Evolutionary conservation across 64 coral and sea anemone species (phyloP).

Genomic region (Dendronephthya gigantea): DNA sequence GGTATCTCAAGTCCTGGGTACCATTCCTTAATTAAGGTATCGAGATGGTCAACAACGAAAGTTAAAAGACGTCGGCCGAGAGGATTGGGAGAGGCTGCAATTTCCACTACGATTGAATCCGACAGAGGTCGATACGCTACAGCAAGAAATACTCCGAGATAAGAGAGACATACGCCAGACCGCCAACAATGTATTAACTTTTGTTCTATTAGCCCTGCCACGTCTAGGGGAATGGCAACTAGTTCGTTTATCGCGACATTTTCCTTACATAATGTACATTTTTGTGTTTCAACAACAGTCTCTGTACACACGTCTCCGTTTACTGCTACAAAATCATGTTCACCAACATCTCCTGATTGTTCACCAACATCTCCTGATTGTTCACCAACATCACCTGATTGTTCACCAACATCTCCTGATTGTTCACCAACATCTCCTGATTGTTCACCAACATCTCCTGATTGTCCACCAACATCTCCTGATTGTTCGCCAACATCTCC

Average conservation of each 20-base stretch:
- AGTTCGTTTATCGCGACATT: slow-evolving; percentile 36
- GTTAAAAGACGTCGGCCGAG: slow-evolving; percentile 66
- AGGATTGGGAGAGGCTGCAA: slow-evolving; percentile 51
- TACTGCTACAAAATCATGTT: no score
- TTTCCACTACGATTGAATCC: not conserved
- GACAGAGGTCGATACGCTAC: slow-evolving; percentile 14
- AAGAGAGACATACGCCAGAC: slow-evolving; percentile 62
- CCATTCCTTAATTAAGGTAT: slow-evolving; percentile 90
- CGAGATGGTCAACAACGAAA: slow-evolving; percentile 81
- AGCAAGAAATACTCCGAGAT: slow-evolving; percentile 54
- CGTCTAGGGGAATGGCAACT: slow-evolving; percentile 42
- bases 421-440: no score
- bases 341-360: no score
- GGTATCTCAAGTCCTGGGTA: slow-evolving; percentile 29
- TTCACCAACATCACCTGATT: no score
- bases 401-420: no score
- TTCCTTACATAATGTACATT: not conserved
- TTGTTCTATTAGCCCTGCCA: slow-evolving; percentile 52
- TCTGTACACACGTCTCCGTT: not conserved
- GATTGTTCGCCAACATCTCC: not conserved
- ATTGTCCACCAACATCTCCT: no score
- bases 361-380: no score
- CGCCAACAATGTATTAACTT: slow-evolving; percentile 74
- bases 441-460: no score
- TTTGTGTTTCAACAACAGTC: not conserved